Evolutionary conservation across 2,113 vertebrate species (phyloP), one percentile per base, ranked within the genome.

Genomic region (Cheirogaleus medius): DNA sequence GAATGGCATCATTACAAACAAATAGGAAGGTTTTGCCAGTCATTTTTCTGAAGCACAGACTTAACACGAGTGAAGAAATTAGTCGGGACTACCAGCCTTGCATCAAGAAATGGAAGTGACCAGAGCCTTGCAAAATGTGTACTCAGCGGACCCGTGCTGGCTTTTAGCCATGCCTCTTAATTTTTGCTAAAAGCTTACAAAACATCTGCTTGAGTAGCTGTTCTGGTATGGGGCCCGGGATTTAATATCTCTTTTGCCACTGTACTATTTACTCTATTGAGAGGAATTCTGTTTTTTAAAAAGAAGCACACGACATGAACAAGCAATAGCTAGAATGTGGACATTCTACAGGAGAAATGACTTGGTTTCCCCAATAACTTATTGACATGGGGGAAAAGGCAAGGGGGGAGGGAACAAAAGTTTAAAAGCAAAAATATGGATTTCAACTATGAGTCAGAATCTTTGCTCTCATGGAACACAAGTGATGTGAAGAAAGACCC

Each of bases 1-100:
- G 8, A 20, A 11, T 11, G 6, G 1, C 3, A 1, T 60, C n/a
- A 0, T 25, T 3, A 39, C 17, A 23, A 52, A 49, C 1, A 29
- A 6, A 39, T 1, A 29, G 32, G 9, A 74, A 21, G 49, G 1
- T 25, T 32, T 34, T 63, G 66, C 21, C 14, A 3, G 12, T 58
- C 18, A 6, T 11, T 47, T n/a, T 74, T 14, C 81, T 58, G 8
- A 81, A 66, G 66, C 21, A 9, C 34, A 76, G 49, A 14, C 5
- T 60, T 1, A 18, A 21, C 1, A 2, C 1, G 60, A 27, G 49
- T 44, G 4, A 68, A 39, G 39, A 29, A 18, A 25, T 82, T 74
- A 42, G 71, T 66, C 0, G 0, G 23, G 54, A 27, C 11, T 2
- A 3, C 12, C 20, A 18, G 29, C 54, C 15, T 60, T n/a, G 42